Conservation (phyloP, 2,797 vertebrate genomes). For the Melanotaenia maccullochi region DNA sequence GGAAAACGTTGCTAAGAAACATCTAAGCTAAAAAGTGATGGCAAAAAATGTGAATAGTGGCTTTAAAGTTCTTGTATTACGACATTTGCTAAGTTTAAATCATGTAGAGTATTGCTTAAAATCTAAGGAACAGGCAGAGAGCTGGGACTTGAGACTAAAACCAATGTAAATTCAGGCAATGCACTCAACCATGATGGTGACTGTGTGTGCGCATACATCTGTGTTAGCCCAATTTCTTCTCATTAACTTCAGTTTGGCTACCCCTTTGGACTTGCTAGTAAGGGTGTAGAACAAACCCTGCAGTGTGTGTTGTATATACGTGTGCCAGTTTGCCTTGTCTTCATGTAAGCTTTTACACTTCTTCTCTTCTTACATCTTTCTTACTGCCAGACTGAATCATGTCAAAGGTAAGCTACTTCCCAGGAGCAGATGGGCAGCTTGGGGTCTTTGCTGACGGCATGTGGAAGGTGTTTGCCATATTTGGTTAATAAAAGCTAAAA, state of each 20-base stretch:
- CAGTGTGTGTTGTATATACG: constrained; percentile 15
- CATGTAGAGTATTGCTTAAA: constrained; percentile 32
- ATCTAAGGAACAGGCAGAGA: neutral
- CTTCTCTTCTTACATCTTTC: constrained; percentile 39
- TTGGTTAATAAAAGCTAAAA: constrained; percentile 62
- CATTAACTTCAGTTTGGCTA: constrained; percentile 36
- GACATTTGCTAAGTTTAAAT: constrained; percentile 9
- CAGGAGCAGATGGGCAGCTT: constrained; percentile 37
- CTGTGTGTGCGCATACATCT: constrained; percentile 10
- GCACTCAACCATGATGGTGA: constrained; percentile 34
- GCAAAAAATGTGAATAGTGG: neutral
- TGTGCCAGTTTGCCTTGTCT: constrained; percentile 23
- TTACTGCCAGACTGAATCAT: constrained; percentile 51
- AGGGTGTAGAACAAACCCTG: constrained; percentile 31
- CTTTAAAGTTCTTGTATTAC: constrained; percentile 5
- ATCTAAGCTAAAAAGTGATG: neutral
- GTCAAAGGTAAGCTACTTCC: constrained; percentile 48
- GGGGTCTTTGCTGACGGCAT: constrained; percentile 35
- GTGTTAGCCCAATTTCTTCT: constrained; percentile 41
- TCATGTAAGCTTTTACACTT: constrained; percentile 19
- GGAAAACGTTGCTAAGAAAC: neutral
- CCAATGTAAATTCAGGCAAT: constrained; percentile 31
- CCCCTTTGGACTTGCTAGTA: constrained; percentile 2
- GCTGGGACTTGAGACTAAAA: constrained; percentile 18
- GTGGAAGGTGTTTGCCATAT: constrained; percentile 58